Percentiles rank a stretch among this genome's conserved stretches.
Conservation (phyloP, 2,888 invertebrate genomes). For the Tipula vernalis region DNA sequence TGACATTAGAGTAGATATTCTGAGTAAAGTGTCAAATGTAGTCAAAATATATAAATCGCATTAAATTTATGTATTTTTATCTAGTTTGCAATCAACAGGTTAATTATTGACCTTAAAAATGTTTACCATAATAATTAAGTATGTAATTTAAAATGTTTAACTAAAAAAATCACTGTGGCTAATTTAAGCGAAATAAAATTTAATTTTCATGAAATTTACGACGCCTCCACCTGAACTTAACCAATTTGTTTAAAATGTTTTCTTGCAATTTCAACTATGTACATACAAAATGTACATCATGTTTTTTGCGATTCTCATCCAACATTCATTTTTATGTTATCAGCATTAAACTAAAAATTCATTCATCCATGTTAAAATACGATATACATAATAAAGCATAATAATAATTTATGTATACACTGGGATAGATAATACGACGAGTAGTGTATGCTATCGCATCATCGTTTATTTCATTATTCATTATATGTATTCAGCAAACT, state of each 20-base stretch:
- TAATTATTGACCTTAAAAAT: too few species aligned
- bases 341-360: neutral
- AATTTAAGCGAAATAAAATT: neutral
- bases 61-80: too few species aligned
- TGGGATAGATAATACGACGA: neutral
- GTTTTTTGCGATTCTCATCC: neutral
- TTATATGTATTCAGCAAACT: neutral
- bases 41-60: too few species aligned
- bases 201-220: too few species aligned
- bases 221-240: neutral
- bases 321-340: neutral
- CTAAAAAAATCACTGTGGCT: neutral
- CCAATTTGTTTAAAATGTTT: neutral
- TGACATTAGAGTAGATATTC: too few species aligned
- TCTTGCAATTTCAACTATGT: neutral
- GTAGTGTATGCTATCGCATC: neutral
- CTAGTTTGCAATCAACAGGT: too few species aligned
- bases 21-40: too few species aligned
- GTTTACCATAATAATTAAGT: too few species aligned
- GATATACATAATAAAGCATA: neutral
- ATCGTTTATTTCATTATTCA: neutral
- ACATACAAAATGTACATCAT: neutral
- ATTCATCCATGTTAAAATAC: neutral
- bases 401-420: neutral
- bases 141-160: neutral